A percentile compares a stretch with the other conserved stretches of the same genome.
These are phyloP conservation scores for Nibea albiflora DNA, from an alignment of 2,113 vertebrate species.

Conservation along the genomic window DNA sequence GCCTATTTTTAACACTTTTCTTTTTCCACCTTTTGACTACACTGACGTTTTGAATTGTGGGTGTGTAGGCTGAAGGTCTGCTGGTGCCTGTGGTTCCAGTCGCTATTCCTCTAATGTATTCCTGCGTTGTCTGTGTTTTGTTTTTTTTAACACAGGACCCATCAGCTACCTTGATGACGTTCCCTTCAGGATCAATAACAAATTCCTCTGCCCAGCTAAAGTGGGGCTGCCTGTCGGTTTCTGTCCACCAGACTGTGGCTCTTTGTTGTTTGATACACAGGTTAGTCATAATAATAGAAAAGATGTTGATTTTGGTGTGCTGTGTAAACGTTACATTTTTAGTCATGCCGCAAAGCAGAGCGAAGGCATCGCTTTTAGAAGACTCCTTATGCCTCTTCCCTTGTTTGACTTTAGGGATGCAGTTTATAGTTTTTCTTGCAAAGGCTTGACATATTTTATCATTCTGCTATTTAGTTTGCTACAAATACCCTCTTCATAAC, in stretches of 20 bases:
- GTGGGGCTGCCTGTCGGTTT: slow-evolving; percentile 96
- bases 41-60: not conserved
- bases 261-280: slow-evolving; percentile 87
- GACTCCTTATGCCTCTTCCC: no score
- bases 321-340: not conserved
- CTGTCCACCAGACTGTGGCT: slow-evolving; percentile 86
- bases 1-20: not conserved
- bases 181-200: slow-evolving; percentile 97
- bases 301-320: not conserved
- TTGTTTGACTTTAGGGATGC: no score
- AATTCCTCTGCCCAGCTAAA: slow-evolving; percentile 94
- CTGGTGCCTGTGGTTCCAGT: not conserved
- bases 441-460: no score
- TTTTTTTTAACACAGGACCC: slow-evolving; percentile 83
- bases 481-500: no score
- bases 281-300: slow-evolving; percentile 77
- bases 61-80: not conserved
- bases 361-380: not conserved
- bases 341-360: not conserved
- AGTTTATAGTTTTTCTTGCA: no score
- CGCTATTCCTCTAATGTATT: not conserved
- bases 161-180: slow-evolving; percentile 98
- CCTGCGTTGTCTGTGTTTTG: slow-evolving; percentile 11
- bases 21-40: not conserved
- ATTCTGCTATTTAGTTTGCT: no score